Base-by-base conservation (phyloP, 2,113 vertebrate species). In the Scalopus aquaticus region DNA sequence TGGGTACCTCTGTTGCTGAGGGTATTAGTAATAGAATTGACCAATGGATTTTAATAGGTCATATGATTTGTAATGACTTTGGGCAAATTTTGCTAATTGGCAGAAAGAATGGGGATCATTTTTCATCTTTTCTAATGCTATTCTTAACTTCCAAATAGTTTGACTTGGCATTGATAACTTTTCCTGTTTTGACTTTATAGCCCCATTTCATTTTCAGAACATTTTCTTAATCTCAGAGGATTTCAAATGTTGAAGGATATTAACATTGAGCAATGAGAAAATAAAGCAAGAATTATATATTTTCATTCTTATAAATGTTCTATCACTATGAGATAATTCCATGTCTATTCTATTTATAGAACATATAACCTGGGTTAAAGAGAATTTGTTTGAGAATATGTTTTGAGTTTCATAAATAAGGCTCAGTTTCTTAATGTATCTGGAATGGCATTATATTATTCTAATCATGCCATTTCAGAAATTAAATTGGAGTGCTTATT, bases 221-320 rank as follows among this genome's bases (percentile, higher is more conserved):
- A 92, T 95, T 96, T 92, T 90, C 84, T 92, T 89, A 97, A 92
- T 95, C 90, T 95, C 80, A 92, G 95, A 94, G 89, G 89, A 82
- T 86, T 69, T 84, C 82, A 85, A 86, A 79, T 20, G 35, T 72
- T 82, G 39, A 82, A 89, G 42, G 69, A 96, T 86, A 39, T 64
- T 16, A 76, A 89, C 54, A 67, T 4, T 86, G 67, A 91, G 74
- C 79, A 65, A 88, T 62, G 39, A 91, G 46, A 89, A 91, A 96
- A 76, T 56, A 69, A 85, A 62, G 44, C 30, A 49, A 46, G n/a
- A 83, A 69, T 91, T 88, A 62, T 30, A 77, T 60, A 88, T 62
- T 87, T 51, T 93, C 35, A 39, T 9, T 60, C 46, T 79, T 73
- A 56, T 0, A 58, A 84, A 69, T 30, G 26, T 58, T 64, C 37